phyloP scores from a whole-genome alignment of 2,888 invertebrate genomes.

The Parapristionchus giblindavisi region DNA sequence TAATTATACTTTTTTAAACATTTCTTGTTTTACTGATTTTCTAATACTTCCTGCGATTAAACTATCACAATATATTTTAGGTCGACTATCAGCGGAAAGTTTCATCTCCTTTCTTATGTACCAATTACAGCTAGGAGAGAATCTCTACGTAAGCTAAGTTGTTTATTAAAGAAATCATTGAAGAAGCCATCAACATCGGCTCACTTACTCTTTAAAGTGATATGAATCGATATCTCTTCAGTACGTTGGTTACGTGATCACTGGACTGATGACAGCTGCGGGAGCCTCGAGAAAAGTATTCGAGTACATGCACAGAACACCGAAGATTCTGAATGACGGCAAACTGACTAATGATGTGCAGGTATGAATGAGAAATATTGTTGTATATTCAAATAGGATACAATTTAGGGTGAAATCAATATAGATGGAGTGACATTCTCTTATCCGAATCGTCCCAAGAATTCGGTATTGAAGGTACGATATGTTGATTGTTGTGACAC shows the following conservation, averaged over 20 bases:
- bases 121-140: conserved; percentile 69
- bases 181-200: background rate
- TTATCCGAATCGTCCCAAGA: conserved; percentile 84
- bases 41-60: background rate
- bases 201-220: background rate
- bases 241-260: conserved; percentile 70
- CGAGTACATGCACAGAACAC: conserved; percentile 45
- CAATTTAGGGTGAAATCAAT: conserved; percentile 77
- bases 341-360: background rate
- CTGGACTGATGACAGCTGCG: conserved; percentile 71
- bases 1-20: background rate
- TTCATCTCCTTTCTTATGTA: conserved; percentile 71
- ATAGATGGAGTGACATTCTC: conserved; percentile 81
- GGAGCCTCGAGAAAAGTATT: conserved; percentile 71
- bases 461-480: conserved; percentile 77
- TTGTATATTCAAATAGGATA: background rate
- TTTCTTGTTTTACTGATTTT: background rate
- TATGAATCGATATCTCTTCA: conserved; percentile 38
- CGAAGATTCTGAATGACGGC: background rate
- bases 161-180: too few species aligned
- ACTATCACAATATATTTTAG: background rate
- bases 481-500: background rate
- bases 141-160: background rate
- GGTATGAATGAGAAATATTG: background rate
- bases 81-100: conserved; percentile 44